Percentiles rank a stretch among this genome's conserved stretches.
These are phyloP conservation scores for Neria commutata DNA, from an alignment of 2,888 invertebrate genomes.

Conservation along the genomic window DNA sequence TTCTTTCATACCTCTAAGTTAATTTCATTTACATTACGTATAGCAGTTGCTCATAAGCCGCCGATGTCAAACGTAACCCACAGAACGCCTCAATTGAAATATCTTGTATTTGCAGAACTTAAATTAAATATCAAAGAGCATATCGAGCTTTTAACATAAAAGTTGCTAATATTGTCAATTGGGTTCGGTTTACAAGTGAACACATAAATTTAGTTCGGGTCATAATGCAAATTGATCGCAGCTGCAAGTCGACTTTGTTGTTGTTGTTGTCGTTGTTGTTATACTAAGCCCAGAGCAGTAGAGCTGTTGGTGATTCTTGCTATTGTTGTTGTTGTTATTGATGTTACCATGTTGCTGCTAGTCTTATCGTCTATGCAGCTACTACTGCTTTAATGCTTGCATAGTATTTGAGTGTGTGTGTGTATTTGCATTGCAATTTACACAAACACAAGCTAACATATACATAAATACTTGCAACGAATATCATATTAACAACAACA, in stretches of 20 bases:
- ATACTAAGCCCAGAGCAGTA: no score
- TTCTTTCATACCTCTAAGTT: background rate
- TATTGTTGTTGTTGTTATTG: constrained; percentile 1
- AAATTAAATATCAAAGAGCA: background rate
- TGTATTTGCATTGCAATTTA: no score
- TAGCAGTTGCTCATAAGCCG: background rate
- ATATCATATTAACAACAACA: no score
- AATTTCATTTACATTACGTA: background rate
- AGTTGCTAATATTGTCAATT: background rate
- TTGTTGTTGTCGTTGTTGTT: background rate
- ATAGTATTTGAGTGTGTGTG: no score
- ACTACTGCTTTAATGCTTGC: no score
- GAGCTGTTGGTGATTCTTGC: background rate
- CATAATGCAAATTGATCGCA: background rate
- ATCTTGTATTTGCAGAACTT: no score
- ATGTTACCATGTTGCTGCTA: background rate
- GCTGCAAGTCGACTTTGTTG: background rate
- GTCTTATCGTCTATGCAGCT: no score
- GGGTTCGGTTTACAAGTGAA: background rate
- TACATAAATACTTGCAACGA: no score
- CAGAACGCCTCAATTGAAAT: no score
- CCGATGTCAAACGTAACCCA: no score
- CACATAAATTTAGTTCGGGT: background rate
- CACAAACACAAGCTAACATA: no score
- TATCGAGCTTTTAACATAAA: background rate